phyloP scores from a whole-genome alignment of 2,888 invertebrate genomes.

The Hybos culiciformis region DNA sequence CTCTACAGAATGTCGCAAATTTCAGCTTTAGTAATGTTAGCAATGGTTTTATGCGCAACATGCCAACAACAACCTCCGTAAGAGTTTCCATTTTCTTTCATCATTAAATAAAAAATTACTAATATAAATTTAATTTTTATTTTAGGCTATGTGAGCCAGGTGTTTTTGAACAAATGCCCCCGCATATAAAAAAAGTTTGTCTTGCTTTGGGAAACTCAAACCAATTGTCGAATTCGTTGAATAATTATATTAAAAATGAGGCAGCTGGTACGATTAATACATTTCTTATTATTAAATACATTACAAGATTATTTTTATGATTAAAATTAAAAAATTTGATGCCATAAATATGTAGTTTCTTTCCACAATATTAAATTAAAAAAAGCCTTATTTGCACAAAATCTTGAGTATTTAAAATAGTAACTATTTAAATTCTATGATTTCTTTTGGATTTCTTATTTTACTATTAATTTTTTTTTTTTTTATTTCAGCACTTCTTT shows the following conservation, averaged over 20 bases:
- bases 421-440: background rate
- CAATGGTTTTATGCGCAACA: no score
- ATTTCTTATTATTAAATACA: background rate
- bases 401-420: no score
- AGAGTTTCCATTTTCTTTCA: no score
- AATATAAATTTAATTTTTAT: no score
- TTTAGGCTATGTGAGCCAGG: conserved; percentile 45
- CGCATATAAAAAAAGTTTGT: conserved; percentile 43
- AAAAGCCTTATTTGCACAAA: no score
- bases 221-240: conserved; percentile 29
- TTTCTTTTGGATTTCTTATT: background rate
- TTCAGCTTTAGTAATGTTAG: no score
- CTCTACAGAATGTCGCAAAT: no score
- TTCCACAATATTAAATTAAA: no score
- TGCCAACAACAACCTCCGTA: no score
- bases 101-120: no score
- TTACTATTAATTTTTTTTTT: conserved; percentile 3
- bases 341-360: no score
- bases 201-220: conserved; percentile 38
- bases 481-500: conserved; percentile 24
- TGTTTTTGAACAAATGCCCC: conserved; percentile 42
- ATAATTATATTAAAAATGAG: conserved; percentile 33
- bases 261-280: conserved; percentile 27
- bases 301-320: background rate
- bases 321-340: no score